Conservation (phyloP, 2,888 invertebrate genomes). For the Rotaria macrura region DNA sequence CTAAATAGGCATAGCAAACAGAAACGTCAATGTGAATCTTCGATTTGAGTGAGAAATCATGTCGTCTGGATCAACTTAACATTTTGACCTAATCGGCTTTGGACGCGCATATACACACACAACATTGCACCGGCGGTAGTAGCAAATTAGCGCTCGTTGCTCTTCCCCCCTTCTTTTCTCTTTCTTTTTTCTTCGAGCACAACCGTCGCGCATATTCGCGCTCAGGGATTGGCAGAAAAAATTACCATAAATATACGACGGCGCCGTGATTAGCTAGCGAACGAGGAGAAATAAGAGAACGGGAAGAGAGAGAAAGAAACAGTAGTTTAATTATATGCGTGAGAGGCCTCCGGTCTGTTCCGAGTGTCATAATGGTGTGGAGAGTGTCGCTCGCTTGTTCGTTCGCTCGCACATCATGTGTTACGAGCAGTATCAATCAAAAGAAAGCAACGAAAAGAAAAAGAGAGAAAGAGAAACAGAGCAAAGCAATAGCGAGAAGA, state of each 20-base stretch:
- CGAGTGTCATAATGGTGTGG: constrained; percentile 12
- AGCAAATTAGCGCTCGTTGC: background rate
- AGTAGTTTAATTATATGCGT: constrained; percentile 15
- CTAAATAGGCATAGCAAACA: background rate
- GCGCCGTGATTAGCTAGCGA: constrained; percentile 7
- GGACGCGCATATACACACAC: background rate
- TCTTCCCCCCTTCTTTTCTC: background rate
- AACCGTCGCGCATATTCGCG: background rate
- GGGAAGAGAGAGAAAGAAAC: background rate
- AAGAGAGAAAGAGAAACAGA: background rate
- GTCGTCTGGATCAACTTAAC: constrained; percentile 10
- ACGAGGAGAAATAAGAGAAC: background rate
- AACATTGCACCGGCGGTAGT: constrained; percentile 3
- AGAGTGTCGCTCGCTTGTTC: constrained; percentile 7
- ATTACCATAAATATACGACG: constrained; percentile 7
- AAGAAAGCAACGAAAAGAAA: constrained; percentile 3
- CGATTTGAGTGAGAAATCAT: background rate
- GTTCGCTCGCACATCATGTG: constrained; percentile 12
- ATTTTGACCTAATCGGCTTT: constrained; percentile 15
- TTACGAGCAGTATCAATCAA: constrained; percentile 15
- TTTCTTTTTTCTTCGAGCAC: background rate
- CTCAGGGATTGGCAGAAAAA: constrained; percentile 15
- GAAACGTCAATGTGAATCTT: background rate
- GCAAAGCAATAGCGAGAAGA: background rate
- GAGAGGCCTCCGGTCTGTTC: constrained; percentile 6